These are phyloP conservation scores for Polyodon spathula DNA, from an alignment of 2,113 vertebrate genomes.

Conservation along the genomic window DNA sequence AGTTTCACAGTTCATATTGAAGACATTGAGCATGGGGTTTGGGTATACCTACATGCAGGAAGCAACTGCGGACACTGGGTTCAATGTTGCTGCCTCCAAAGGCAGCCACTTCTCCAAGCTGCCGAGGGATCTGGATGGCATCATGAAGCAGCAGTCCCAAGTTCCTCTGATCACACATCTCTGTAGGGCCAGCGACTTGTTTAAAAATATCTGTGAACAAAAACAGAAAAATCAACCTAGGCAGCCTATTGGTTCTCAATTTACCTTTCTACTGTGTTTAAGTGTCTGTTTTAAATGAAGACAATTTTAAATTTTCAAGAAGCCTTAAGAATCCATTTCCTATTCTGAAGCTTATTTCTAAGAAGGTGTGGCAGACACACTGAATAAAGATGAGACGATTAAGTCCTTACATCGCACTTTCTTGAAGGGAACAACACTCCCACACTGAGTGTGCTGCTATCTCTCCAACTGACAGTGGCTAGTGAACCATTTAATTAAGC, in stretches of 20 bases:
- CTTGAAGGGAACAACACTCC: background rate
- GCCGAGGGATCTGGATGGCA: conserved; percentile 87
- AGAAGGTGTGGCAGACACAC: background rate
- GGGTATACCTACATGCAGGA: conserved; percentile 72
- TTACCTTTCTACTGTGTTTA: no score
- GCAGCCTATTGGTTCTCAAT: no score
- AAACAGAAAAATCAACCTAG: background rate
- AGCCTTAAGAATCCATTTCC: background rate
- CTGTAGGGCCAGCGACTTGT: conserved; percentile 76
- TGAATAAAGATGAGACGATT: conserved; percentile 1
- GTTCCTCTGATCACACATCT: conserved; percentile 88
- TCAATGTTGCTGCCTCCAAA: conserved; percentile 97
- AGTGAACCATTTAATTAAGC: conserved; percentile 7
- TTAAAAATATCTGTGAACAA: conserved; percentile 75
- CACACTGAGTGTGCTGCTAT: background rate
- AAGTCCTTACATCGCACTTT: conserved; percentile 7
- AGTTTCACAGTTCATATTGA: no score
- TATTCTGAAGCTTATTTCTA: conserved; percentile 8
- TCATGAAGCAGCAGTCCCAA: conserved; percentile 87
- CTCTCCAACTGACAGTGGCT: conserved; percentile 2
- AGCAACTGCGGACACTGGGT: conserved; percentile 93
- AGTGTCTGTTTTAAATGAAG: no score
- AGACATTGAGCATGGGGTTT: background rate
- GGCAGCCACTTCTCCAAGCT: conserved; percentile 90
- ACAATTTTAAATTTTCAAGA: no score